Conservation (phyloP, 1,140 invertebrate species). For the Brachionus manjavacas region DNA sequence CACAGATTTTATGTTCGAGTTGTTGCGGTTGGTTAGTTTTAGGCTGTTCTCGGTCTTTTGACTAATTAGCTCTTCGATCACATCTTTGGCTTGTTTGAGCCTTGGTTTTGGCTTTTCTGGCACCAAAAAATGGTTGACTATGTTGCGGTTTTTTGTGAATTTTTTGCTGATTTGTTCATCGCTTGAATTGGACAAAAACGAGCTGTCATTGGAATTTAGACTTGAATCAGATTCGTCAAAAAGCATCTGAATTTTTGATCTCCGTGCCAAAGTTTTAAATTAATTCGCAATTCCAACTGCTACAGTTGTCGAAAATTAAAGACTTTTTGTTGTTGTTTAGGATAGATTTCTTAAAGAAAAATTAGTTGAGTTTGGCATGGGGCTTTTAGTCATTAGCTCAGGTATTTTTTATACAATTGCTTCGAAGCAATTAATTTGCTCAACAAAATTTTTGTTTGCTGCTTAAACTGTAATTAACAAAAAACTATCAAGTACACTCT, state of each 20-base stretch:
- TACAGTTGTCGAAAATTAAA: background rate
- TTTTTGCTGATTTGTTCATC: background rate
- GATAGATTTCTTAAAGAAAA: background rate
- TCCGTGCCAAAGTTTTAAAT: background rate
- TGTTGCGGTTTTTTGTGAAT: background rate
- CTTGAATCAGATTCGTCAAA: conserved; percentile 11
- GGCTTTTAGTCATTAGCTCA: conserved; percentile 1
- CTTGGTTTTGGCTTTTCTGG: background rate
- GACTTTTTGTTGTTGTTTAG: background rate
- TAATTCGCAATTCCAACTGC: background rate
- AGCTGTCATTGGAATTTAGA: conserved; percentile 7
- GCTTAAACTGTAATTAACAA: background rate
- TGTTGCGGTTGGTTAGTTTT: background rate
- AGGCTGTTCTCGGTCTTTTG: background rate
- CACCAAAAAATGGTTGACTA: conserved; percentile 8
- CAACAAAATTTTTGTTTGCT: background rate
- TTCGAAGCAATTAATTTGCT: background rate
- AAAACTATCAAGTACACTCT: background rate
- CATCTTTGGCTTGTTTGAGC: background rate
- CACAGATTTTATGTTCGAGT: background rate
- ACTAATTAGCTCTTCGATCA: background rate
- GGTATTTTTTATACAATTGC: conserved; percentile 3
- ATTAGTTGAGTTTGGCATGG: background rate
- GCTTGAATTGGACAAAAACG: conserved; percentile 27
- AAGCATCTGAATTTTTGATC: conserved; percentile 8